A percentile compares a stretch with the other conserved stretches of the same genome.
phyloP scores from a whole-genome alignment of 2,888 invertebrate species.

The Chesias legatella region DNA sequence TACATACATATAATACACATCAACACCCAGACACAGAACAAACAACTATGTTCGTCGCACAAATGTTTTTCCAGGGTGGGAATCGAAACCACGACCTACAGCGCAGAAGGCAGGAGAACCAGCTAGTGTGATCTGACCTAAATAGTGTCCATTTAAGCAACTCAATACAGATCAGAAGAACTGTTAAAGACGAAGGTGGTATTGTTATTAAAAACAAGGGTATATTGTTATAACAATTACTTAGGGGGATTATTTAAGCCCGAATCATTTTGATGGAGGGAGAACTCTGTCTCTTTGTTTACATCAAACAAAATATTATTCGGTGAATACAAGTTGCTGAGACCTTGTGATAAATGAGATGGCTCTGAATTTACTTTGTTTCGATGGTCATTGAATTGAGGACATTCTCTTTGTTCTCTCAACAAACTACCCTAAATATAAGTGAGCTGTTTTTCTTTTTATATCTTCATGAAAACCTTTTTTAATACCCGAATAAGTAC shows the following conservation, averaged over 20 bases:
- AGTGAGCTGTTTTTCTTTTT: neutral
- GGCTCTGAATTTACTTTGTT: neutral
- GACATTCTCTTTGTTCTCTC: neutral
- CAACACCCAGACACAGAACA: no score
- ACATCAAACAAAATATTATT: conserved; percentile 2
- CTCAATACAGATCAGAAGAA: no score
- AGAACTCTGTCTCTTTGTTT: conserved; percentile 7
- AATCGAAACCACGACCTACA: no score
- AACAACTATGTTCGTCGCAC: no score
- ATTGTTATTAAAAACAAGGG: conserved; percentile 9
- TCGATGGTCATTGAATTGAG: no score
- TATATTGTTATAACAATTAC: conserved; percentile 14
- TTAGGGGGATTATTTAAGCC: conserved; percentile 7
- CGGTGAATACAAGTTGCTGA: neutral
- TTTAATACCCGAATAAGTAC: no score
- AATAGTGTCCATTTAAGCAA: neutral
- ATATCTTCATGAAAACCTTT: neutral
- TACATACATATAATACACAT: no score
- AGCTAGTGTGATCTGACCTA: no score
- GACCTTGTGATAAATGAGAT: neutral
- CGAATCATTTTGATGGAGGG: conserved; percentile 10
- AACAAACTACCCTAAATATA: neutral
- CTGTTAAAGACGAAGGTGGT: neutral
- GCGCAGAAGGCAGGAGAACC: no score
- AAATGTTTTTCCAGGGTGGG: no score